Conservation (phyloP, 1,140 invertebrate species). For the Heliothis subflexa region DNA sequence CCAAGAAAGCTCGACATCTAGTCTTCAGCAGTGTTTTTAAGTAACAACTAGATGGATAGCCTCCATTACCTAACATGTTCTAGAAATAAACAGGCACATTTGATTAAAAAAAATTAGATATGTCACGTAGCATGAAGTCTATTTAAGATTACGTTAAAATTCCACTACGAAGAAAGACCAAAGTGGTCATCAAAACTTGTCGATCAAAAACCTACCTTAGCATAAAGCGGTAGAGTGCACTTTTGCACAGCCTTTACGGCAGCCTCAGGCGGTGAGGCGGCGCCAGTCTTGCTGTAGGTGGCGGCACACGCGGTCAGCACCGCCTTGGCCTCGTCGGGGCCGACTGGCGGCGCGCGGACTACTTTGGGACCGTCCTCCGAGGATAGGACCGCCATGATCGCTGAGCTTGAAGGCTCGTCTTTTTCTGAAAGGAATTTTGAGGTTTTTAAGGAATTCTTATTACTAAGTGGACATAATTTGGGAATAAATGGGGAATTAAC, state of each 20-base stretch:
- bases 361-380: slow-evolving; percentile 79
- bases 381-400: slow-evolving; percentile 81
- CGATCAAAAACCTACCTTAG: slow-evolving; percentile 84
- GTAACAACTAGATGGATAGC: no score
- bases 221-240: slow-evolving; percentile 89
- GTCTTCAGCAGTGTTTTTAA: no score
- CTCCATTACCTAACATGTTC: no score
- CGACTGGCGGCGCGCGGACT: slow-evolving; percentile 74
- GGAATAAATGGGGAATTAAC: no score
- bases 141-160: no score
- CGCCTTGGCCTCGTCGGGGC: slow-evolving; percentile 74
- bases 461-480: no score
- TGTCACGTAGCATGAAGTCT: no score
- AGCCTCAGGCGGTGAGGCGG: slow-evolving; percentile 87
- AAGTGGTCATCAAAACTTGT: background rate
- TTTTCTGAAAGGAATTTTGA: slow-evolving; percentile 60
- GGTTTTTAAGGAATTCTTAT: no score
- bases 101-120: no score
- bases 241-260: slow-evolving; percentile 87
- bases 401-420: slow-evolving; percentile 77
- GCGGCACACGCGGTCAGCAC: slow-evolving; percentile 75
- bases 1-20: no score
- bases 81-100: no score
- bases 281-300: slow-evolving; percentile 88
- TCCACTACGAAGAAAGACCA: no score